These are phyloP conservation scores for Spheniscus mendiculus DNA, from an alignment of 2,113 vertebrate species.

Conservation along the genomic window DNA sequence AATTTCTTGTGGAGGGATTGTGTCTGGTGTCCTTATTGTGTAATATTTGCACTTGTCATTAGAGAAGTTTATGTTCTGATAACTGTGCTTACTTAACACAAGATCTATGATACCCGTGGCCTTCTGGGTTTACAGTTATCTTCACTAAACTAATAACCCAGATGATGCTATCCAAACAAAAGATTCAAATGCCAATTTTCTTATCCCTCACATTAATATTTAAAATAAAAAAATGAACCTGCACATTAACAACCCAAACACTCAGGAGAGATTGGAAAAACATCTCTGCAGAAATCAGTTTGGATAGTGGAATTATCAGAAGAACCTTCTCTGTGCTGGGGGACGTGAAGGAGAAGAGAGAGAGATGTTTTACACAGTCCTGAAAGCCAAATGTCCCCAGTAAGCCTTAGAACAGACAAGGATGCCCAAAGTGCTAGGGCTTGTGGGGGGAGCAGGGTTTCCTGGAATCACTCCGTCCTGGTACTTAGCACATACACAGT, in stretches of 20 bases:
- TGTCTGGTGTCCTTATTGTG: background rate
- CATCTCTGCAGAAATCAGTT: background rate
- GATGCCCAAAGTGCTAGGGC: background rate
- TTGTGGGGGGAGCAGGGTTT: background rate
- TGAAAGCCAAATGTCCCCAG: background rate
- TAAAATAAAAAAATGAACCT: constrained; percentile 9
- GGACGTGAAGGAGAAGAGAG: background rate
- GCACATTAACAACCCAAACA: background rate
- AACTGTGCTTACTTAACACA: constrained; percentile 21
- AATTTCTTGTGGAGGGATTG: background rate
- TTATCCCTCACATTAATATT: constrained; percentile 27
- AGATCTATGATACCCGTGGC: background rate
- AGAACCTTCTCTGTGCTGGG: background rate
- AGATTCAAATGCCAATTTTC: background rate
- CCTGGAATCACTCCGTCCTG: background rate
- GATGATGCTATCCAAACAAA: constrained; percentile 29
- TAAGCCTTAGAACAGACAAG: background rate
- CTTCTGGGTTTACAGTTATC: background rate
- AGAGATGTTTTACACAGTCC: background rate
- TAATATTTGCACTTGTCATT: constrained; percentile 24
- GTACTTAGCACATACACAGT: background rate
- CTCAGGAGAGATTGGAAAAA: background rate
- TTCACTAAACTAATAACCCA: constrained; percentile 35
- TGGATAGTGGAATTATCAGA: background rate
- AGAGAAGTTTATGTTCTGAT: constrained; percentile 49